Conservation (phyloP, 2,113 vertebrate species). For the Phylloscopus whistleri region DNA sequence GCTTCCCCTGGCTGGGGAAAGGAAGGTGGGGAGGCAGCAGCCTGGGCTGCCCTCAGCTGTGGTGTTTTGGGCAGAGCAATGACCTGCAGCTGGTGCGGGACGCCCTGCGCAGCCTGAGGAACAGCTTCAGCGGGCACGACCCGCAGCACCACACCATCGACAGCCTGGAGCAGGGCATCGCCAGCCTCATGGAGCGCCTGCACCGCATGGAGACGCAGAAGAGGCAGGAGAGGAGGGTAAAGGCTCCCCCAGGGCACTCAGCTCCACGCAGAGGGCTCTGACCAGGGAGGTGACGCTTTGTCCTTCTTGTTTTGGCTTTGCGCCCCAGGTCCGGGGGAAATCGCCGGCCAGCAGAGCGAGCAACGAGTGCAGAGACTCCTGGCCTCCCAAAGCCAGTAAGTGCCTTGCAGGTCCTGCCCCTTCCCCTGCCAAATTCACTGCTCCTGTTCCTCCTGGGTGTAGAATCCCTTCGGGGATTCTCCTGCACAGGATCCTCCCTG, state of each 20-base stretch:
- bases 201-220: constrained; percentile 80
- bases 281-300: rapidly evolving
- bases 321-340: constrained; percentile 80
- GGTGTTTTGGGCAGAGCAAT: constrained; percentile 73
- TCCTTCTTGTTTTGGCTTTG: background rate
- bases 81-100: constrained; percentile 93
- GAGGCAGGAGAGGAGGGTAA: constrained; percentile 79
- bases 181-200: constrained; percentile 90
- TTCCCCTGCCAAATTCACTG: no score
- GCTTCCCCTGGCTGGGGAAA: background rate
- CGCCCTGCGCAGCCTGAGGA: constrained; percentile 89
- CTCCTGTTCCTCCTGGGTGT: background rate
- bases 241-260: background rate
- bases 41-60: background rate
- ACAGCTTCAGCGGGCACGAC: constrained; percentile 90
- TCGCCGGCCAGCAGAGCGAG: constrained; percentile 77
- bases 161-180: constrained; percentile 94
- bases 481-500: background rate
- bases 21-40: background rate
- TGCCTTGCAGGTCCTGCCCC: background rate
- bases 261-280: background rate
- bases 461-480: background rate
- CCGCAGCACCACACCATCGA: constrained; percentile 97
- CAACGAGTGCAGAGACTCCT: constrained; percentile 80
- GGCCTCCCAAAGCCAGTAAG: constrained; percentile 88